These are phyloP conservation scores for Xanthostigma xanthostigma DNA, from an alignment of 2,888 invertebrate species.

Conservation along the genomic window DNA sequence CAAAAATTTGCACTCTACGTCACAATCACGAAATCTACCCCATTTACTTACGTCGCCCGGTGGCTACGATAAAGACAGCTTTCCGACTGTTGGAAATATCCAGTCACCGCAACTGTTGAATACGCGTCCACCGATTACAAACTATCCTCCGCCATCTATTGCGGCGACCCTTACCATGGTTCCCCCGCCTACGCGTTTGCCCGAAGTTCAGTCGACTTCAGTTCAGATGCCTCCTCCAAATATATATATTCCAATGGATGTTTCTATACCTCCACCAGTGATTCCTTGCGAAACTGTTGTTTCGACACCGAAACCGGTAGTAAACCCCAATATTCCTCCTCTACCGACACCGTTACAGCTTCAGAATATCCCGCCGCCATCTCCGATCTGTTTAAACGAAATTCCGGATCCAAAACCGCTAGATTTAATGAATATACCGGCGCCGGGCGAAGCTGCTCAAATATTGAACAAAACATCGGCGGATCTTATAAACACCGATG, in stretches of 20 bases:
- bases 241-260: slow-evolving; percentile 25
- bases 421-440: slow-evolving; percentile 40
- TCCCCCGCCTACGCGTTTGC: slow-evolving; percentile 24
- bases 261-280: slow-evolving; percentile 29
- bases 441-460: slow-evolving; percentile 22
- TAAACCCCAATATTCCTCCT: no score
- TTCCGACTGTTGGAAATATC: no score
- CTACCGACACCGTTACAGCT: slow-evolving; percentile 27
- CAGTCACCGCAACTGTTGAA: neutral
- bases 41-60: no score
- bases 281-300: neutral
- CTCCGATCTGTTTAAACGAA: slow-evolving; percentile 40
- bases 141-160: slow-evolving; percentile 15
- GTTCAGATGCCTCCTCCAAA: slow-evolving; percentile 23
- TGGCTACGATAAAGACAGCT: no score
- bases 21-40: no score
- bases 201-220: slow-evolving; percentile 5
- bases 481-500: slow-evolving; percentile 20
- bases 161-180: slow-evolving; percentile 19
- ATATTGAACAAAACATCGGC: slow-evolving; percentile 19
- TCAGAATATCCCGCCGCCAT: slow-evolving; percentile 45
- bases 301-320: no score
- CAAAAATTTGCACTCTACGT: no score
- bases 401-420: slow-evolving; percentile 45
- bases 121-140: slow-evolving; percentile 3